These are phyloP conservation scores for Allygus modestus DNA, from an alignment of 2,888 invertebrate species.

Conservation along the genomic window DNA sequence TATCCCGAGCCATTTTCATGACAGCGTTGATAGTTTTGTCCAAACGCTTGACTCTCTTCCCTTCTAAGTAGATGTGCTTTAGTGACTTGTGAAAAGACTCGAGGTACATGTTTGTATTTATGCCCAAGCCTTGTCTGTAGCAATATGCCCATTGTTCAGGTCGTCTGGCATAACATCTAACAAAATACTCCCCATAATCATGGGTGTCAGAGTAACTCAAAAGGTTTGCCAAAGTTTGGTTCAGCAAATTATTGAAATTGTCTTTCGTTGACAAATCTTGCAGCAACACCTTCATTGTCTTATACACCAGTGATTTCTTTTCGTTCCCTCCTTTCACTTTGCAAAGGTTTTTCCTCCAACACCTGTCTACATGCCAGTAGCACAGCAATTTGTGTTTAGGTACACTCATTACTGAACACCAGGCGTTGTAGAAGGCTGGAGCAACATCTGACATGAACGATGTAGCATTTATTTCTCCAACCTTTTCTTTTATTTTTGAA, in stretches of 20 bases:
- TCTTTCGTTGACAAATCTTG: slow-evolving; percentile 57
- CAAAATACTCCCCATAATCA: slow-evolving; percentile 66
- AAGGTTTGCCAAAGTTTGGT: slow-evolving; percentile 57
- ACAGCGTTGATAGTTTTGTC: slow-evolving; percentile 66
- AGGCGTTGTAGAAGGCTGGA: slow-evolving; percentile 69
- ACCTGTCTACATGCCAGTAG: slow-evolving; percentile 70
- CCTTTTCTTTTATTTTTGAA: slow-evolving; percentile 58
- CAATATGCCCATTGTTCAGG: slow-evolving; percentile 65
- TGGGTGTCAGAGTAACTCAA: slow-evolving; percentile 62
- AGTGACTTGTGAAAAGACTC: slow-evolving; percentile 68
- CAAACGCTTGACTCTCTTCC: slow-evolving; percentile 66
- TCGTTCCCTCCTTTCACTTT: slow-evolving; percentile 66
- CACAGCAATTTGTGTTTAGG: slow-evolving; percentile 66
- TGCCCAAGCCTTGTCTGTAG: slow-evolving; percentile 64
- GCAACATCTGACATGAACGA: slow-evolving; percentile 70
- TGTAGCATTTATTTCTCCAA: slow-evolving; percentile 64
- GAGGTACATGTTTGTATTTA: slow-evolving; percentile 69
- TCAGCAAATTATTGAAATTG: slow-evolving; percentile 45
- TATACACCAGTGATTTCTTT: slow-evolving; percentile 66
- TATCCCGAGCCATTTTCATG: slow-evolving; percentile 60
- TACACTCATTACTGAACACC: slow-evolving; percentile 67
- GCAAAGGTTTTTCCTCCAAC: slow-evolving; percentile 67
- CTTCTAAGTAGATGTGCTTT: slow-evolving; percentile 67
- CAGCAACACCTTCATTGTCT: slow-evolving; percentile 64
- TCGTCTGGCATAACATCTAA: not conserved